phyloP scores from a whole-genome alignment of 2,888 invertebrate species.

The Merodon equestris region DNA sequence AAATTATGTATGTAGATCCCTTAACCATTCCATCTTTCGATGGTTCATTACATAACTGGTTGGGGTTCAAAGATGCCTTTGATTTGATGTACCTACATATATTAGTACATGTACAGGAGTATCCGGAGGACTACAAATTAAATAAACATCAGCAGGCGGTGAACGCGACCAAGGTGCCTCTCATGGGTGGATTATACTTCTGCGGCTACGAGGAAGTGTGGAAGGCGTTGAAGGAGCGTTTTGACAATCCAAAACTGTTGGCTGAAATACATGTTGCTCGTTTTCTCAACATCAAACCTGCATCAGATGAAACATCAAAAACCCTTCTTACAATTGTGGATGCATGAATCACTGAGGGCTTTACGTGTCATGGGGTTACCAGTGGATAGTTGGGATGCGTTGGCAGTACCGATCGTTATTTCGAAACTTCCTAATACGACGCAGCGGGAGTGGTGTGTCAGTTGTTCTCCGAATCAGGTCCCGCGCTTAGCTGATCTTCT shows the following conservation, averaged over 20 bases:
- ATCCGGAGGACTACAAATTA: conserved; percentile 33
- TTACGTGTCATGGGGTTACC: conserved; percentile 26
- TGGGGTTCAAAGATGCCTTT: no score
- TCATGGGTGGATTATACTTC: conserved; percentile 28
- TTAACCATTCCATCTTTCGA: no score
- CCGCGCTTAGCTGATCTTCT: conserved; percentile 17
- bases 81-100: no score
- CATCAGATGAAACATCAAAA: conserved; percentile 13
- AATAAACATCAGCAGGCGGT: conserved; percentile 31
- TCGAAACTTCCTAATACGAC: conserved; percentile 19
- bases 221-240: conserved; percentile 31
- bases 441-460: conserved; percentile 17
- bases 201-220: conserved; percentile 34
- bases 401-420: conserved; percentile 17
- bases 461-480: conserved; percentile 14
- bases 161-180: conserved; percentile 9
- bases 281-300: no score
- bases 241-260: conserved; percentile 33
- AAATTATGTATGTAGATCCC: no score
- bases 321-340: conserved; percentile 23
- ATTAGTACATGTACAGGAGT: no score
- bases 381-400: conserved; percentile 32
- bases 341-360: conserved; percentile 22
- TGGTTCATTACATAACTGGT: no score
- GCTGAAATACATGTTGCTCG: conserved; percentile 47